Evolutionary conservation across 1,140 invertebrate species (phyloP).

Genomic region (Sesamia nonagrioides): DNA sequence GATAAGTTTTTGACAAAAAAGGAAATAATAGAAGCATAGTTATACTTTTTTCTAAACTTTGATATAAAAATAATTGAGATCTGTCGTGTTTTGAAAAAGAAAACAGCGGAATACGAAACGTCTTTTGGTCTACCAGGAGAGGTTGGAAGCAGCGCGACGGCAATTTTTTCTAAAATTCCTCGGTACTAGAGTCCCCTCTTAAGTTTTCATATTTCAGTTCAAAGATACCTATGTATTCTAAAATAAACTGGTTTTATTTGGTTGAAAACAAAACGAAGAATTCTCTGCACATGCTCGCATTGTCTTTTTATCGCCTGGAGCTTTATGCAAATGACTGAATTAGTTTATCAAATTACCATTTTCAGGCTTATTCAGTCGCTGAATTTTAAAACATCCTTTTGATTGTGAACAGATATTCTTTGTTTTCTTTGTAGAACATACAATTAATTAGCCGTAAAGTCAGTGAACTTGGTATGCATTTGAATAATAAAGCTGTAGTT

Average conservation of each 20-base stretch:
- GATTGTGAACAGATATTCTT: background rate
- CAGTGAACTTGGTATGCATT: background rate
- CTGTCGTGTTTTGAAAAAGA: too few relatives aligned
- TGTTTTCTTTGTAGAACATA: conserved; percentile 8
- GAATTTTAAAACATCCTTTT: background rate
- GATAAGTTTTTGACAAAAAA: too few relatives aligned
- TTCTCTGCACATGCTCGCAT: background rate
- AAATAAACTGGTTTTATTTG: background rate
- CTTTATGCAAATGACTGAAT: conserved; percentile 26
- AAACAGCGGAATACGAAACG: too few relatives aligned
- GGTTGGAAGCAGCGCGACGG: too few relatives aligned
- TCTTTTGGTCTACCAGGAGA: too few relatives aligned
- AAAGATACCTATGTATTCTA: background rate
- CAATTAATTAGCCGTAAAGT: background rate
- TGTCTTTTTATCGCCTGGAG: conserved; percentile 24
- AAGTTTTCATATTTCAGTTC: too few relatives aligned
- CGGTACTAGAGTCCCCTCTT: too few relatives aligned
- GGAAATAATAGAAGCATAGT: too few relatives aligned
- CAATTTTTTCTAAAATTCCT: too few relatives aligned
- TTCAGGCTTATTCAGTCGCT: conserved; percentile 6
- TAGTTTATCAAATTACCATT: conserved; percentile 24
- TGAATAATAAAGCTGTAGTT: background rate
- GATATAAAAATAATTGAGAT: too few relatives aligned
- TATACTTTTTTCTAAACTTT: too few relatives aligned
- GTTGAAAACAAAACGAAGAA: background rate